phyloP scores from a whole-genome alignment of 2,888 invertebrate genomes.

The Biston betularia region DNA sequence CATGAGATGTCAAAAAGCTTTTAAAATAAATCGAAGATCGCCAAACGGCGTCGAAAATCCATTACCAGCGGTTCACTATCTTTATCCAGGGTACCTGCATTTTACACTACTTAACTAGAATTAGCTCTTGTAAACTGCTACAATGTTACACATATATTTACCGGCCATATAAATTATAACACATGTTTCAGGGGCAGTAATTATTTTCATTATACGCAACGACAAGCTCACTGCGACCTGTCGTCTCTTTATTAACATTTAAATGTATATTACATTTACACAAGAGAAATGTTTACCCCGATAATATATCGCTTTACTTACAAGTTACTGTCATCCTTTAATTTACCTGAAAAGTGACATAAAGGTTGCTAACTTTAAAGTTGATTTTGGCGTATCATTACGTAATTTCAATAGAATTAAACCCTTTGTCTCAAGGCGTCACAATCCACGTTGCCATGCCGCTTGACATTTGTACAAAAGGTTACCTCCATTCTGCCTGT shows the following conservation, averaged over 20 bases:
- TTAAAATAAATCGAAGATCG: constrained; percentile 72
- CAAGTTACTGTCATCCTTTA: constrained; percentile 56
- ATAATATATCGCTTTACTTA: constrained; percentile 65
- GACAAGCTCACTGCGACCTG: constrained; percentile 65
- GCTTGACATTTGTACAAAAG: constrained; percentile 84
- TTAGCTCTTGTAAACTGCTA: constrained; percentile 46
- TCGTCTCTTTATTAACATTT: constrained; percentile 77
- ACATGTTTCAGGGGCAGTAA: constrained; percentile 67
- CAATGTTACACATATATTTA: constrained; percentile 56
- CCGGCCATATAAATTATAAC: constrained; percentile 62
- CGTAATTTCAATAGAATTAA: constrained; percentile 69
- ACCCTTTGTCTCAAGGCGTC: constrained; percentile 83
- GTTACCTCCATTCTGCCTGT: constrained; percentile 76
- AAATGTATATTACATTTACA: constrained; percentile 73
- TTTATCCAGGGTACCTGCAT: constrained; percentile 39
- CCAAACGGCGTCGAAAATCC: constrained; percentile 72
- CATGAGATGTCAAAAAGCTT: constrained; percentile 80
- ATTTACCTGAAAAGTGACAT: constrained; percentile 55
- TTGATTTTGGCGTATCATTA: constrained; percentile 60
- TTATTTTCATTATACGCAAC: constrained; percentile 68
- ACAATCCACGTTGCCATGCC: constrained; percentile 64
- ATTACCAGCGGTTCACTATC: constrained; percentile 63
- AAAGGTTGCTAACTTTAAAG: constrained; percentile 58
- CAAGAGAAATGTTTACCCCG: constrained; percentile 69
- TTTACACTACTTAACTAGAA: constrained; percentile 39